Evolutionary conservation across 2,113 vertebrate species (phyloP), one percentile per base, ranked within the genome.

Genomic region (Felis chaus): DNA sequence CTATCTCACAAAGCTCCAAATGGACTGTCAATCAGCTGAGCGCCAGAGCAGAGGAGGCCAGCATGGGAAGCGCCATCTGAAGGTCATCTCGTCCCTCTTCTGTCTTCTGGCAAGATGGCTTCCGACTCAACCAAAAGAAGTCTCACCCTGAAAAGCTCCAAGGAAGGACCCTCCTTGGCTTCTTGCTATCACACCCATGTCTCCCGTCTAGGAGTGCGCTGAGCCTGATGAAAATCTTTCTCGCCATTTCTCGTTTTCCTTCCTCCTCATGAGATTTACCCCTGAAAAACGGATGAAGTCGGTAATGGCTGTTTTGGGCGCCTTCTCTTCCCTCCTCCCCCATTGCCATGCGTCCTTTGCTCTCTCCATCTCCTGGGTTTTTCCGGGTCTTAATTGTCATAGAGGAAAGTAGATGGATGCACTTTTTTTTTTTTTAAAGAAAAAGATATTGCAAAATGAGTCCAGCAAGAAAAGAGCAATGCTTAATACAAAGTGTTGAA

Each of bases 401-500:
- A 31, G 87, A 91, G 55, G 36, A 82, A 85, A 94, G 53, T 33
- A 66, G 73, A 53, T 13, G 25, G 48, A 31, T 27, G 18, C 2
- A 4, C 9, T 63, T 73, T 55, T 76, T n/a, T 27, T n/a, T 4
- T 27, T 50, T 9, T 45, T 45, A 45, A 41, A 81, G 29, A 96
- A 36, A 53, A 48, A 16, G 4, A 55, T 81, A 55, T 86, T 85
- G 82, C 29, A 85, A 96, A 78, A 81, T n/a, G 36, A 93, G 29
- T n/a, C 57, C 25, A 61, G 48, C 15, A 19, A 39, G 23, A 76
- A 78, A 50, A 90, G 25, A 79, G 2, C 36, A 39, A 33, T 57
- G 92, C 74, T 95, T 90, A 61, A 92, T 79, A 55, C 23, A 80
- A 86, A 91, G 50, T 89, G 48, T 53, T 92, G 93, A 97, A 89